These are phyloP conservation scores for Dryadula phaetusa DNA, from an alignment of 2,888 invertebrate genomes.

Conservation along the genomic window DNA sequence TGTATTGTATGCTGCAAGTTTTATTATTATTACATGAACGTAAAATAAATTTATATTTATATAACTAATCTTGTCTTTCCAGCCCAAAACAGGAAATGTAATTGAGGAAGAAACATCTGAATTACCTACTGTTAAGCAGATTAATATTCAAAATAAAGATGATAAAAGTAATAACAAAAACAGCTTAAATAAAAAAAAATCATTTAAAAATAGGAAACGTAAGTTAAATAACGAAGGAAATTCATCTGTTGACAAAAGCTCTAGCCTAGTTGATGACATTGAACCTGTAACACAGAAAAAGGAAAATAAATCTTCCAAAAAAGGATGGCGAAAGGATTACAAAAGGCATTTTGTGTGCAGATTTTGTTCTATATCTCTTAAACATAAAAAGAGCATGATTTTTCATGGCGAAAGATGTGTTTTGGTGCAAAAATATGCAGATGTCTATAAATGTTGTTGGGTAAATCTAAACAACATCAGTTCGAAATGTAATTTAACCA, in stretches of 20 bases:
- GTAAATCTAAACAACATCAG: slow-evolving; percentile 62
- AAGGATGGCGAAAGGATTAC: slow-evolving; percentile 53
- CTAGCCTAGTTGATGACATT: background rate
- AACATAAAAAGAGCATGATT: slow-evolving; percentile 43
- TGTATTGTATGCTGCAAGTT: too few species aligned
- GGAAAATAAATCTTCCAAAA: background rate
- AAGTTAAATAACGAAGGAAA: background rate
- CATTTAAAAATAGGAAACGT: background rate
- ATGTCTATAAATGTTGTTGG: slow-evolving; percentile 56
- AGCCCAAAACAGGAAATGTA: background rate
- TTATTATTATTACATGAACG: background rate
- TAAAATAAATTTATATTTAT: too few species aligned
- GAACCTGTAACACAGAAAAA: slow-evolving; percentile 5
- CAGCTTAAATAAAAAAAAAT: background rate
- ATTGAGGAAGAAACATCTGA: background rate
- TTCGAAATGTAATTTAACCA: slow-evolving; percentile 60
- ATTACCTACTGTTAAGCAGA: background rate
- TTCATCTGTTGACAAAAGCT: background rate
- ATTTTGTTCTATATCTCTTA: slow-evolving; percentile 52
- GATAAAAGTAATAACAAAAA: background rate
- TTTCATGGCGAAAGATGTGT: slow-evolving; percentile 51
- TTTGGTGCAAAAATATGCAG: slow-evolving; percentile 50
- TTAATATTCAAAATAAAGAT: background rate
- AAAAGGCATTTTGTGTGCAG: slow-evolving; percentile 55
- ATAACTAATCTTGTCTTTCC: background rate